phyloP scores from a whole-genome alignment of 2,888 invertebrate genomes.

The Ypsolopha sequella region DNA sequence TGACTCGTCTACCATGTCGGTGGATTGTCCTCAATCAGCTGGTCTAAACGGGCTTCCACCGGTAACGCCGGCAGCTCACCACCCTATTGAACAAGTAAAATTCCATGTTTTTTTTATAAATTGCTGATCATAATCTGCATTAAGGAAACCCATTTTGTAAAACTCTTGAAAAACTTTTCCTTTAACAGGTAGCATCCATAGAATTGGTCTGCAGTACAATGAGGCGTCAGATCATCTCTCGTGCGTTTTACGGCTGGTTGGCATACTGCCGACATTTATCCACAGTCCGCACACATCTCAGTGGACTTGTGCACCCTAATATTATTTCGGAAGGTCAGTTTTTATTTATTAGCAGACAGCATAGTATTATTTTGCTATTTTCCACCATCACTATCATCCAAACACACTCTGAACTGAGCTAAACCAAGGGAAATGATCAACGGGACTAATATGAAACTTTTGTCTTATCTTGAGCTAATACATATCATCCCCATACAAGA shows the following conservation, averaged over 20 bases:
- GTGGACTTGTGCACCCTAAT: conserved; percentile 84
- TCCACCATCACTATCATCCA: no score
- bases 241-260: conserved; percentile 97
- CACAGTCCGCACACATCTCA: conserved; percentile 92
- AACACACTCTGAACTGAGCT: no score
- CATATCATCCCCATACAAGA: no score
- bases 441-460: no score
- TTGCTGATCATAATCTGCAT: no score
- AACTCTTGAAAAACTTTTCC: neutral
- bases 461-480: no score
- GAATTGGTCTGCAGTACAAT: conserved; percentile 93
- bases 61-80: conserved; percentile 30
- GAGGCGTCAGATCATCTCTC: conserved; percentile 93
- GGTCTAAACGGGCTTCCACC: conserved; percentile 38
- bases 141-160: no score
- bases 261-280: conserved; percentile 94
- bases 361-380: no score
- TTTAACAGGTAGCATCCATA: conserved; percentile 68
- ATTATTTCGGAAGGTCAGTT: conserved; percentile 74
- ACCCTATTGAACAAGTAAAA: conserved; percentile 44
- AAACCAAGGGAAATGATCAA: no score
- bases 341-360: neutral
- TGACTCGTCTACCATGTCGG: conserved; percentile 72
- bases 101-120: no score
- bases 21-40: conserved; percentile 55